These are phyloP conservation scores for Drosophila tripunctata DNA, from an alignment of 2,888 invertebrate species.

Conservation along the genomic window DNA sequence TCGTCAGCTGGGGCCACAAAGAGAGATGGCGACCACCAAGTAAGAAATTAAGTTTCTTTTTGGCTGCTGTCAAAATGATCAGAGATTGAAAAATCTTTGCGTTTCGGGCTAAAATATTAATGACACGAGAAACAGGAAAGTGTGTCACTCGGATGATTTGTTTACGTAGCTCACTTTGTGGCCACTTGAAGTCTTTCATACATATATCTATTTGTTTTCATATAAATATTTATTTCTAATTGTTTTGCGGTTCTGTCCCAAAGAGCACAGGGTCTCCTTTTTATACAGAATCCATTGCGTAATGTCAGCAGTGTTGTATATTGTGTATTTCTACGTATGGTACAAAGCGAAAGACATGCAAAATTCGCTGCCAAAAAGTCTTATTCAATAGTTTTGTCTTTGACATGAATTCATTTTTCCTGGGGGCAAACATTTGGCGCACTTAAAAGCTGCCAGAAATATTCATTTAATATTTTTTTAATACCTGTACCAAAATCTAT, in stretches of 20 bases:
- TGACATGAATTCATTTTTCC: constrained; percentile 79
- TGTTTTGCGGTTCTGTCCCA: constrained; percentile 8
- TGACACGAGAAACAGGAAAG: constrained; percentile 74
- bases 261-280: constrained; percentile 44
- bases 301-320: constrained; percentile 43
- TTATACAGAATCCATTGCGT: constrained; percentile 62
- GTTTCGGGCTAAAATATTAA: constrained; percentile 55
- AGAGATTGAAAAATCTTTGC: constrained; percentile 44
- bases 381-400: constrained; percentile 78
- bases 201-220: constrained; percentile 25
- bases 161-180: constrained; percentile 67
- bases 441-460: constrained; percentile 68
- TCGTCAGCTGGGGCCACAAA: constrained; percentile 25
- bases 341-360: constrained; percentile 41
- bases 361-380: constrained; percentile 73
- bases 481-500: constrained; percentile 1
- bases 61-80: constrained; percentile 50
- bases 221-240: constrained; percentile 10
- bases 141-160: constrained; percentile 76
- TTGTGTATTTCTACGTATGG: constrained; percentile 1
- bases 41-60: constrained; percentile 44
- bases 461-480: constrained; percentile 57
- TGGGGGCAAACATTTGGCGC: constrained; percentile 56
- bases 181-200: constrained; percentile 42
- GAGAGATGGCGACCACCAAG: constrained; percentile 13